Evolutionary conservation across 2,113 vertebrate species (phyloP), one percentile per base, ranked within the genome.

Genomic region (Pollachius pollachius): DNA sequence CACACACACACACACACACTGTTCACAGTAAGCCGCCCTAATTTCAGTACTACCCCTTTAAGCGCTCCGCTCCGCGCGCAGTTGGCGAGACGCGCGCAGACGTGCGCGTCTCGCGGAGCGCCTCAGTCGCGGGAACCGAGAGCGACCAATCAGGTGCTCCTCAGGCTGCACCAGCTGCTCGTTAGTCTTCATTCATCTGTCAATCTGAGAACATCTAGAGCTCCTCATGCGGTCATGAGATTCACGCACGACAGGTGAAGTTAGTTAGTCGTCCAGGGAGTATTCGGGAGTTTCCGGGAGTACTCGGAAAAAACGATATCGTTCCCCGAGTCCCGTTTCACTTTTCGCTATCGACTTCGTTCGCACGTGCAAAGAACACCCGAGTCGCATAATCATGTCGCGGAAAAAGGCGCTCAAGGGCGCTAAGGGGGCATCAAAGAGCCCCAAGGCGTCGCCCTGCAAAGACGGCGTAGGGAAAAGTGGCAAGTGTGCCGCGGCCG

Each of bases 331-430:
- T 48, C 41, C 41, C 41, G 9, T 9, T 48, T 41, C 37, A 41
- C 37, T 41, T 41, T 41, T 41, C 11, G 11, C 11, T 48, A 13
- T 48, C 11, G 8, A 48, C 12, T 48, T 48, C 8, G 9, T 48
- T 48, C 30, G 30, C 11, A 48, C 37, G 37, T 41, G 11, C 37
- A 11, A 41, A 41, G 37, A 41, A 6, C 37, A 41, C 5, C 41
- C 41, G 16, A 27, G 61, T 27, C 4, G 52, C 19, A 56, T 78
- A 65, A 48, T 48, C 30, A 96, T 97, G 95, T 97, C 95, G 78
- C 92, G 95, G 83, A 96, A 96, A 88, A 97, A 94, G 91, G 87
- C 87, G 30, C 74, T 80, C 61, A 94, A 89, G 69, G 41, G 41
- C 41, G 1, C 23, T 23, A 96, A 94, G 75, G 86, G 85, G 23